These are phyloP conservation scores for Puntigrus tetrazona DNA, from an alignment of 2,113 vertebrate genomes.

Conservation along the genomic window DNA sequence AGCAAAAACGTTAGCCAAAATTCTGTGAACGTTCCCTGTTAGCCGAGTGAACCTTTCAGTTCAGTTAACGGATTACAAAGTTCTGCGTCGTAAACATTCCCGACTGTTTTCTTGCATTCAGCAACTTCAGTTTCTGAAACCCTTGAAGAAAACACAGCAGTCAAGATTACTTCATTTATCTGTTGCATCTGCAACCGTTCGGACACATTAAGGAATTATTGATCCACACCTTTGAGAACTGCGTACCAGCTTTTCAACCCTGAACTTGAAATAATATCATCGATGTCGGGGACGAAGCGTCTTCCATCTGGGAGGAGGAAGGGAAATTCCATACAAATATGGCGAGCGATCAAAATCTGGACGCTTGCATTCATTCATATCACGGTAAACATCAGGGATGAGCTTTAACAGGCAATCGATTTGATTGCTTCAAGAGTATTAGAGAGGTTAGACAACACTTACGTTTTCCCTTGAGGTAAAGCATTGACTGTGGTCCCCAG, in stretches of 20 bases:
- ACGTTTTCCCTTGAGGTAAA: slow-evolving; percentile 80
- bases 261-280: slow-evolving; percentile 55
- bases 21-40: no score
- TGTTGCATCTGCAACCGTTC: background rate
- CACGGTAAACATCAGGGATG: background rate
- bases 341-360: background rate
- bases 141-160: slow-evolving; percentile 48
- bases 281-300: slow-evolving; percentile 67
- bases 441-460: slow-evolving; percentile 52
- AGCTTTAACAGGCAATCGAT: background rate
- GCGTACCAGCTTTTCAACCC: slow-evolving; percentile 63
- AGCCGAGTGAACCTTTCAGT: slow-evolving; percentile 1
- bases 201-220: background rate
- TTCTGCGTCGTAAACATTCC: slow-evolving; percentile 63
- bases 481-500: slow-evolving; percentile 80
- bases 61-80: slow-evolving; percentile 59
- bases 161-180: background rate
- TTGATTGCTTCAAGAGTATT: background rate
- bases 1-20: no score
- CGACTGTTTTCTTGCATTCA: slow-evolving; percentile 53
- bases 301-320: slow-evolving; percentile 66
- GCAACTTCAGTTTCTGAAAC: slow-evolving; percentile 60
- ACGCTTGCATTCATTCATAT: background rate
- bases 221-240: slow-evolving; percentile 66
- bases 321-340: background rate